Base-by-base conservation (phyloP, 2,888 invertebrate species). In the Autographa pulchrina region DNA sequence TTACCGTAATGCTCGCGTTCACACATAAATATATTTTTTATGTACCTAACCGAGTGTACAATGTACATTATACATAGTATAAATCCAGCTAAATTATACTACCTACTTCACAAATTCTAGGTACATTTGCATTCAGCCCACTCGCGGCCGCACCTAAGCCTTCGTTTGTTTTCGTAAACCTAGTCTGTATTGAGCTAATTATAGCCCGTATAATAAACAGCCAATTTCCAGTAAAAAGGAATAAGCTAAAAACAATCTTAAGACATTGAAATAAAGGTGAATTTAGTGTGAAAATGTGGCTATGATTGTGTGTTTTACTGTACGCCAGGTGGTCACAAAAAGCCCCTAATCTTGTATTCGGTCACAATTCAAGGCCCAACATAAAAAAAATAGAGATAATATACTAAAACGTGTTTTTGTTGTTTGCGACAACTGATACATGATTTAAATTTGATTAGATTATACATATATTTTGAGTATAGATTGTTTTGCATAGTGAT, bases 361-460 rank as follows among this genome's bases (percentile, higher is more conserved):
- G 79, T 77, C 78, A 69, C 68, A 72, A 62, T 62, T 54, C 80
- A 83, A 83, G 83, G 83, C 75, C 81, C 70, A 75, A 78, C 75
- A 78, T 67, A 68, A 65, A 82, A n/a, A n/a, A 69, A 63, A 81
- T 58, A 79, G 74, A 74, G 71, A 60, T 68, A 65, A 72, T 74
- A 77, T 68, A 56, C 59, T 66, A 31, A 65, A 77, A 78, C 81
- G 56, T 25, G 83, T 83, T 81, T 73, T 38, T n/a, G 25, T 59
- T 60, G 9, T 48, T 31, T 54, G 63, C 43, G 14, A 16, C 16
- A 32, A 52, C 18, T 43, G 41, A 25, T 38, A 56, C 25, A 56
- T 8, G 54, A 25, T 56, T 56, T 13, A 56, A 52, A 56, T 56
- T 20, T 56, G 54, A 56, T 20, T 56, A 56, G 54, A 56, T 56